Conservation (phyloP, 1,140 invertebrate species). For the Bombus waltoni region DNA sequence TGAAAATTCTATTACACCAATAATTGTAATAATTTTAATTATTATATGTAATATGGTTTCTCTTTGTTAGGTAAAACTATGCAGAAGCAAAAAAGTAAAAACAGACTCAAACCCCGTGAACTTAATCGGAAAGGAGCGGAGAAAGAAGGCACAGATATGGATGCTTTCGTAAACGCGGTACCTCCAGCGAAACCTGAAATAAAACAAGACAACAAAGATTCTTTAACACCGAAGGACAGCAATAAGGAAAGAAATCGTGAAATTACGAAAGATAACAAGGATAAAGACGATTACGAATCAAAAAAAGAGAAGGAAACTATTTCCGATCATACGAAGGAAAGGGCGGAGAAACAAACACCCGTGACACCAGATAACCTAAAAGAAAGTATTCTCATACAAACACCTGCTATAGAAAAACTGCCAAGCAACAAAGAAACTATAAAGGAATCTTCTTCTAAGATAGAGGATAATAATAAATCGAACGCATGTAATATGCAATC, state of each 20-base stretch:
- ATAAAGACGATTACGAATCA: conserved; percentile 74
- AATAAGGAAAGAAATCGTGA: conserved; percentile 66
- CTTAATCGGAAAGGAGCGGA: conserved; percentile 81
- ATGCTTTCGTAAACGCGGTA: conserved; percentile 79
- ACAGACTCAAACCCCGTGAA: conserved; percentile 77
- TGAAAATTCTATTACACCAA: not conserved
- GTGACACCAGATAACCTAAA: conserved; percentile 51
- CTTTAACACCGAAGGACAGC: conserved; percentile 53
- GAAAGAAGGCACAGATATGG: conserved; percentile 83
- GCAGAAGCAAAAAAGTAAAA: conserved; percentile 80
- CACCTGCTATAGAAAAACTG: conserved; percentile 39
- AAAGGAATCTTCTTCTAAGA: conserved; percentile 59
- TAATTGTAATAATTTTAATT: not conserved
- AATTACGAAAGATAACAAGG: conserved; percentile 72
- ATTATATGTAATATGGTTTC: not conserved
- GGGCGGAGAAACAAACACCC: conserved; percentile 36
- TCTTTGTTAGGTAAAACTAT: conserved; percentile 76
- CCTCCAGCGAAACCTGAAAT: conserved; percentile 63
- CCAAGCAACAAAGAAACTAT: conserved; percentile 56
- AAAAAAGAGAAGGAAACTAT: conserved; percentile 70
- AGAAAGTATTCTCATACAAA: conserved; percentile 48
- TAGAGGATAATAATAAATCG: conserved; percentile 64
- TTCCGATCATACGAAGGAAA: conserved; percentile 24
- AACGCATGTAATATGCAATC: conserved; percentile 52
- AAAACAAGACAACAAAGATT: conserved; percentile 65